Conservation (phyloP, 2,113 vertebrate species). For the Labrus mixtus region DNA sequence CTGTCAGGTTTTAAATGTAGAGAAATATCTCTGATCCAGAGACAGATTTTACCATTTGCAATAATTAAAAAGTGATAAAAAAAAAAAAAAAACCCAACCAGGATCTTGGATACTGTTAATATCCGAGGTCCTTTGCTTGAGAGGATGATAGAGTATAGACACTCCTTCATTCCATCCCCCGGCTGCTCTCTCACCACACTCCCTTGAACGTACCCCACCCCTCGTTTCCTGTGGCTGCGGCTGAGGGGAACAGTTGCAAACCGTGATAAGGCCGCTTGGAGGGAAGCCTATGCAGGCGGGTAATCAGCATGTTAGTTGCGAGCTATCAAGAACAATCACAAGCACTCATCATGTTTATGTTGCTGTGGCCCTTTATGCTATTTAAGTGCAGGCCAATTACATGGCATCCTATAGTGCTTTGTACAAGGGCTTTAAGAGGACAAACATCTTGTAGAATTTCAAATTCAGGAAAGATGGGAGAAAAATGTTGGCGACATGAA, state of each 20-base stretch:
- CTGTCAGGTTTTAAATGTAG: too few species aligned
- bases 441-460: background rate
- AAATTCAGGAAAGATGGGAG: background rate
- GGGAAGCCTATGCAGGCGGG: slow-evolving; percentile 61
- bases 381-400: slow-evolving; percentile 24
- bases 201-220: slow-evolving; percentile 48
- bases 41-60: too few species aligned
- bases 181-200: slow-evolving; percentile 25
- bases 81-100: too few species aligned
- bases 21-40: too few species aligned
- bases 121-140: background rate
- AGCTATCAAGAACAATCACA: slow-evolving; percentile 79
- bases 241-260: slow-evolving; percentile 67
- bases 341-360: slow-evolving; percentile 69
- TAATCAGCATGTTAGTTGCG: slow-evolving; percentile 73
- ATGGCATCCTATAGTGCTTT: slow-evolving; percentile 16
- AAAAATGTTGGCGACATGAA: background rate
- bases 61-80: too few species aligned
- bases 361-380: slow-evolving; percentile 24
- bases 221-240: slow-evolving; percentile 69
- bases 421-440: background rate
- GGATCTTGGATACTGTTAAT: too few species aligned
- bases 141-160: slow-evolving; percentile 11
- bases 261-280: slow-evolving; percentile 76
- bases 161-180: slow-evolving; percentile 14